A percentile compares a stretch with the other conserved stretches of the same genome.
These are phyloP conservation scores for Gasterosteus nipponicus DNA, from an alignment of 2,113 vertebrate species.

Conservation along the genomic window DNA sequence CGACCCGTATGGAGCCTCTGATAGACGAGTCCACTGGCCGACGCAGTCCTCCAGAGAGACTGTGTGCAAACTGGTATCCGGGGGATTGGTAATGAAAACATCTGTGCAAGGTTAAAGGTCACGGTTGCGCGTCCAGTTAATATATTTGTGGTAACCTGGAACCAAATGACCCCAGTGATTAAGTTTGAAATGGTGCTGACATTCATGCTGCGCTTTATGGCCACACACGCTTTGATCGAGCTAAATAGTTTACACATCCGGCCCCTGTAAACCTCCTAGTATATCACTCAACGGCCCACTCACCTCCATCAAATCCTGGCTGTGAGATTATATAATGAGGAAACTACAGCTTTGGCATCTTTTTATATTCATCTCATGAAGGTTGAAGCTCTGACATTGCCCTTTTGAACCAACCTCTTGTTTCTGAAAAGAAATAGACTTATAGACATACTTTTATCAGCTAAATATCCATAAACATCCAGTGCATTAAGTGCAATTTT, in stretches of 20 bases:
- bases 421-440: background rate
- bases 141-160: constrained; percentile 6
- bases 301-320: constrained; percentile 22
- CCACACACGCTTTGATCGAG: constrained; percentile 39
- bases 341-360: too few species aligned
- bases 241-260: constrained; percentile 36
- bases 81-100: constrained; percentile 8
- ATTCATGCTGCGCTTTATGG: constrained; percentile 19
- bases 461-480: background rate
- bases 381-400: background rate
- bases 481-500: background rate
- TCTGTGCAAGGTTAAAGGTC: constrained; percentile 25
- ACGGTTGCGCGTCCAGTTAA: background rate
- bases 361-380: background rate
- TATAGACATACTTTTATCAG: background rate
- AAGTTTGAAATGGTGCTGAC: constrained; percentile 2
- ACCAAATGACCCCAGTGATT: constrained; percentile 23
- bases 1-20: constrained; percentile 59
- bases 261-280: background rate
- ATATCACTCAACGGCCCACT: constrained; percentile 12
- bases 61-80: constrained; percentile 1
- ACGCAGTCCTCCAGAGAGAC: background rate
- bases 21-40: constrained; percentile 32
- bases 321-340: constrained; percentile 7
- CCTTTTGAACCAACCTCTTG: background rate